Percentiles rank a stretch among this genome's conserved stretches.
Evolutionary conservation across 2,113 vertebrate genomes (phyloP).

Genomic region (Anoplopoma fimbria): DNA sequence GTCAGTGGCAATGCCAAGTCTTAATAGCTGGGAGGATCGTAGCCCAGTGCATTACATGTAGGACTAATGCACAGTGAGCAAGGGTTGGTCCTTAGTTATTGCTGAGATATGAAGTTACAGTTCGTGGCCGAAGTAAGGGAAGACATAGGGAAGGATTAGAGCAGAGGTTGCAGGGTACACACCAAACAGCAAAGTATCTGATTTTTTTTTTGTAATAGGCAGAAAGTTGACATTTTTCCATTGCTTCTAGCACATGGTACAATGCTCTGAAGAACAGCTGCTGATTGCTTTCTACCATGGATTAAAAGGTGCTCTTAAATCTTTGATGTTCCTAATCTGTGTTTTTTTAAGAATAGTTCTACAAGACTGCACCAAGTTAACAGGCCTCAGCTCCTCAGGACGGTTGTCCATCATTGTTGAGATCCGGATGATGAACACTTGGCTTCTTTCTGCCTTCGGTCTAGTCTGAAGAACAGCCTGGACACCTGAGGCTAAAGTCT

Average conservation of each 20-base stretch:
- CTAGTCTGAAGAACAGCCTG: neutral
- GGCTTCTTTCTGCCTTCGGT: neutral
- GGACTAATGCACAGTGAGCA: conserved; percentile 15
- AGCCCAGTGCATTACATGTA: conserved; percentile 4
- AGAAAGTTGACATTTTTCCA: neutral
- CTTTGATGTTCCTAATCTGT: neutral
- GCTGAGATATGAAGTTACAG: conserved; percentile 58
- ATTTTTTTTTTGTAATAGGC: neutral
- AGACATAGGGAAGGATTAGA: conserved; percentile 5
- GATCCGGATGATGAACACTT: neutral
- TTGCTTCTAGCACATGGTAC: neutral
- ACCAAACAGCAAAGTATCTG: neutral
- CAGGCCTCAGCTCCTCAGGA: neutral
- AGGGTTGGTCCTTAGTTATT: conserved; percentile 36
- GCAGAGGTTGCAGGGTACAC: neutral
- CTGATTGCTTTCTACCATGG: neutral
- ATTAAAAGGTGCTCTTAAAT: neutral
- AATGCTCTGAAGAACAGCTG: neutral
- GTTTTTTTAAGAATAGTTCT: conserved; percentile 1
- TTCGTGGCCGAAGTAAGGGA: neutral
- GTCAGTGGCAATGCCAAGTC: conserved; percentile 49
- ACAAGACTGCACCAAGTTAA: neutral
- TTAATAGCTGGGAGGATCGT: conserved; percentile 46
- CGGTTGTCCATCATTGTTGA: conserved; percentile 4
- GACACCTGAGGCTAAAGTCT: conserved; percentile 18